Percentiles rank a stretch among this genome's conserved stretches.
phyloP scores from a whole-genome alignment of 2,797 vertebrate genomes.

The Esox masquinongy region DNA sequence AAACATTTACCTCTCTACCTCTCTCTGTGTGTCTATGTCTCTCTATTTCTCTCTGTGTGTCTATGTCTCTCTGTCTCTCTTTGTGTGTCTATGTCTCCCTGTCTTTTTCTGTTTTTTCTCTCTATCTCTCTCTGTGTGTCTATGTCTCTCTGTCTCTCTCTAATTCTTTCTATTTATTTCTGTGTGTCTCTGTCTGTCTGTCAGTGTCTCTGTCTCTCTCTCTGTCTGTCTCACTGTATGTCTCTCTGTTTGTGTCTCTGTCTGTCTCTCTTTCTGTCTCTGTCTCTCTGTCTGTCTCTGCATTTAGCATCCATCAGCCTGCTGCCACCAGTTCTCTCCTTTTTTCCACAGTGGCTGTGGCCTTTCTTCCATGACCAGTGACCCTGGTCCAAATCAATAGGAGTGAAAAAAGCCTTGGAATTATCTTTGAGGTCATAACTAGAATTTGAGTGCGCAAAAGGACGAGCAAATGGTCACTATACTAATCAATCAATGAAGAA shows the following conservation, averaged over 20 bases:
- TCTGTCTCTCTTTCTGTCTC: not conserved
- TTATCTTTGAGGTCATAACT: no score
- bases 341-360: no score
- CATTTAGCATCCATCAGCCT: not conserved
- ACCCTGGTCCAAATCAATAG: no score
- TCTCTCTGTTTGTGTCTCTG: not conserved
- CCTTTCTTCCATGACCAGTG: no score
- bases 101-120: not conserved
- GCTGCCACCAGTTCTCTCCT: no score
- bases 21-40: not conserved
- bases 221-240: not conserved
- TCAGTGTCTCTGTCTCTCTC: not conserved
- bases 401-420: no score
- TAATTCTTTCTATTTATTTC: not conserved
- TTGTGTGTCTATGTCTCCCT: not conserved
- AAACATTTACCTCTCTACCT: not conserved
- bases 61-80: not conserved
- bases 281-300: not conserved
- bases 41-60: not conserved
- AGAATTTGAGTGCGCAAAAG: no score
- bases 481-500: no score
- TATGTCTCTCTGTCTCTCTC: not conserved
- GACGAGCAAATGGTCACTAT: no score
- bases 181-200: no score
- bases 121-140: not conserved